Base-by-base conservation (phyloP, 2,797 vertebrate genomes). In the Phyllotis vaccarum region DNA sequence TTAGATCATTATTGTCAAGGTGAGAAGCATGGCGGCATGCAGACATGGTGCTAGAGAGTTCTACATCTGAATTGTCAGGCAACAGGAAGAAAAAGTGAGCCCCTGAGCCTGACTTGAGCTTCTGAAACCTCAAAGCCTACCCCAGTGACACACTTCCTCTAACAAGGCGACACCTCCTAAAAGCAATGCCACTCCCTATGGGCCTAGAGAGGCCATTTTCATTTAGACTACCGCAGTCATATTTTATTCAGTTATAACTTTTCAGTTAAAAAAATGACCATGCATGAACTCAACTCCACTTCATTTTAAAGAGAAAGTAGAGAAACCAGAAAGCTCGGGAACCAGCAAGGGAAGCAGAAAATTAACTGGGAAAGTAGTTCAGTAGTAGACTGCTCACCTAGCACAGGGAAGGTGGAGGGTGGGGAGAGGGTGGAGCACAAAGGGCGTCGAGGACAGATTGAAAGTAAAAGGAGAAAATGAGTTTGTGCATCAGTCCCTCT, bases 271-370 rank as follows among this genome's bases (percentile, higher is more conserved):
- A 78, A 78, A 40, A 78, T 62, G 52, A 52, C 52, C 52, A 6
- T 12, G 5, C 1, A 21, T 68, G n/a, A 87, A 46, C 70, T 75
- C n/a, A 83, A 62, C 40, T 70, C 60, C n/a, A 78, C 49, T 54
- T 68, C 81, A 78, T 62, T 92, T 89, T 91, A 88, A 52, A 91
- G 52, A 17, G 29, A 81, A 64, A 94, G 21, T 31, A 12, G 62
- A 37, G 22, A 52, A 56, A 3, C 29, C 29, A 34, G 31, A 89
- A 81, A 22, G 2, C 29, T 34, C 14, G 19, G 16, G 9, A n/a
- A 56, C 43, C 62, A 31, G 68, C 12, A 46, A 34, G 46, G 31
- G 22, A 64, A 72, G 29, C 8, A 49, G 78, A 94, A 58, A n/a
- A 49, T 56, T 17, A 27, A 31, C 22, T 75, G 56, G 34, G 34